These are phyloP conservation scores for Drosophila quadrilineata DNA, from an alignment of 1,140 invertebrate genomes.

Conservation along the genomic window DNA sequence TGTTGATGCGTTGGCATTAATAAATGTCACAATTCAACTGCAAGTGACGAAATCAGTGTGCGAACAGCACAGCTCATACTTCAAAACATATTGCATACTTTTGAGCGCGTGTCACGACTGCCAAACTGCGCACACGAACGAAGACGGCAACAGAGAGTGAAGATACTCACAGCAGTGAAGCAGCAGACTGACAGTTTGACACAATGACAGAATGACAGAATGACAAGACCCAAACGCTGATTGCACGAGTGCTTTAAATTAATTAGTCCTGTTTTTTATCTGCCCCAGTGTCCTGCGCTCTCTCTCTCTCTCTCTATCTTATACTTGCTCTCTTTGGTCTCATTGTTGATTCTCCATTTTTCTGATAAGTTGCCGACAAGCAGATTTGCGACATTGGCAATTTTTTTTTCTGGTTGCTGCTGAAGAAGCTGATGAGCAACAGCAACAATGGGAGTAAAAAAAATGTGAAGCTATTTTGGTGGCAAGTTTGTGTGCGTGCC, in stretches of 20 bases:
- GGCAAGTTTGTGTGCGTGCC: constrained; percentile 34
- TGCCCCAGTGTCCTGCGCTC: not conserved
- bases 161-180: not conserved
- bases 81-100: constrained; percentile 56
- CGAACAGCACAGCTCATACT: not conserved
- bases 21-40: constrained; percentile 67
- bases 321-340: not conserved
- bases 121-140: not conserved
- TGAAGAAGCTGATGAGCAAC: too few relatives aligned
- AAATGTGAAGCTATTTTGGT: constrained; percentile 8
- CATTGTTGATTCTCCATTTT: not conserved
- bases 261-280: constrained; percentile 61
- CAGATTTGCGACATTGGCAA: constrained; percentile 69
- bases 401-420: constrained; percentile 53
- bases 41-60: constrained; percentile 30
- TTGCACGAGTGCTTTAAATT: constrained; percentile 63
- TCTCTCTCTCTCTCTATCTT: not conserved
- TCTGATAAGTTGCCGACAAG: constrained; percentile 73
- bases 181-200: constrained; percentile 2
- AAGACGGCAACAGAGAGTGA: not conserved
- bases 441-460: too few relatives aligned
- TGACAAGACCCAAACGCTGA: constrained; percentile 44
- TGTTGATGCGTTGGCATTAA: constrained; percentile 69
- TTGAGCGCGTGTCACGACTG: constrained; percentile 14
- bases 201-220: constrained; percentile 16